phyloP scores from a whole-genome alignment of 2,888 invertebrate species.

The Bombylius discolor region DNA sequence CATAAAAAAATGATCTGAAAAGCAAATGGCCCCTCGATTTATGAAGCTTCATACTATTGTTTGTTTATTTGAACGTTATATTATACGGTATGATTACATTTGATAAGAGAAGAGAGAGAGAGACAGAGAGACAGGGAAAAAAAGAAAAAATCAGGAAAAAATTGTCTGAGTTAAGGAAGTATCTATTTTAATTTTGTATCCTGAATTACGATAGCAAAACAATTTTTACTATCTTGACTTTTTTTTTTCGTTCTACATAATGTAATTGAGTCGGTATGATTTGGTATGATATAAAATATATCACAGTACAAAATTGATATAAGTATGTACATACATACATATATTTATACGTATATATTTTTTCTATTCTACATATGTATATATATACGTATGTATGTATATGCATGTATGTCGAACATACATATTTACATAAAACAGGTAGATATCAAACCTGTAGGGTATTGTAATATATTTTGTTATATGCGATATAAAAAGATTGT shows the following conservation, averaged over 20 bases:
- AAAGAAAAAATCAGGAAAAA: not conserved
- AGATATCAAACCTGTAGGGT: not conserved
- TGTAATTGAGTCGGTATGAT: no score
- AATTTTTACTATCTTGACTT: constrained; percentile 3
- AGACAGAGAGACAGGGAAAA: not conserved
- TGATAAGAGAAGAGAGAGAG: no score
- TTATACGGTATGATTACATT: no score
- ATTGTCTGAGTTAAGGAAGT: not conserved
- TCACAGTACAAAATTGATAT: no score
- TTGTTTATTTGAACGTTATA: not conserved
- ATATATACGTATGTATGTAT: not conserved
- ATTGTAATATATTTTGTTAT: not conserved
- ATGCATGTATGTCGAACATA: not conserved
- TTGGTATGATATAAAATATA: no score
- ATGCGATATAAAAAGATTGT: not conserved
- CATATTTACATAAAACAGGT: not conserved
- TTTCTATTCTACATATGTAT: not conserved
- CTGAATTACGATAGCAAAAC: constrained; percentile 3
- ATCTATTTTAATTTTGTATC: constrained; percentile 3
- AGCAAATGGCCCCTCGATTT: constrained; percentile 7
- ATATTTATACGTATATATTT: not conserved
- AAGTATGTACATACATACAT: no score
- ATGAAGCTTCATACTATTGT: not conserved
- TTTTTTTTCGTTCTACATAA: no score
- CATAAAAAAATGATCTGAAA: not conserved